Evolutionary conservation across 2,113 vertebrate species (phyloP).

Genomic region (Centropristis striata): DNA sequence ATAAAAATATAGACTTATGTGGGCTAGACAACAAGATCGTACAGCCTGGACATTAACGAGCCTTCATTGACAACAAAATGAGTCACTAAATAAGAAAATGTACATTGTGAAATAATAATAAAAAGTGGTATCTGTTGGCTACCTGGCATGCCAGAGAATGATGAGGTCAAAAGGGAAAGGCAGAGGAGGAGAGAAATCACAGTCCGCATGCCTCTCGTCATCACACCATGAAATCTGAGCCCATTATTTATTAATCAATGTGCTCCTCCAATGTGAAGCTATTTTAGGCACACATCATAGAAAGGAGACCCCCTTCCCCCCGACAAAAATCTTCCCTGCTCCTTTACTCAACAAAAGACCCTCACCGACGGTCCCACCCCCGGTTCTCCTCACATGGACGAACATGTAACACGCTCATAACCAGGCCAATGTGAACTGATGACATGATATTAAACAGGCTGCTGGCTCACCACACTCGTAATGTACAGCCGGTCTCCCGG

Average conservation of each 20-base stretch:
- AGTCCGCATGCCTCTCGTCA: constrained; percentile 21
- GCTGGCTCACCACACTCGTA: constrained; percentile 2
- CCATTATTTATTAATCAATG: constrained; percentile 62
- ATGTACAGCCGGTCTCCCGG: constrained; percentile 1
- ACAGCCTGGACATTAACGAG: neutral
- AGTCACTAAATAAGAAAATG: neutral
- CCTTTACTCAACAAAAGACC: constrained; percentile 74
- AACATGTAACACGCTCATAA: constrained; percentile 55
- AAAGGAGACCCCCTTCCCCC: constrained; percentile 21
- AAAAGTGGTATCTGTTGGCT: neutral
- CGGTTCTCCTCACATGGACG: constrained; percentile 73
- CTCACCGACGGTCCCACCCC: constrained; percentile 65
- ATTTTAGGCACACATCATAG: constrained; percentile 48
- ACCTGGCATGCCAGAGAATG: neutral
- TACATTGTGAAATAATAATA: neutral
- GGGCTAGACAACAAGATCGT: neutral
- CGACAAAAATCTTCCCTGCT: constrained; percentile 19
- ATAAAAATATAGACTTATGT: constrained; percentile 33
- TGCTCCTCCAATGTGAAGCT: constrained; percentile 27
- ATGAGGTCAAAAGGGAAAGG: constrained; percentile 9
- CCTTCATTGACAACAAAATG: neutral
- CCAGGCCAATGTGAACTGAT: constrained; percentile 63
- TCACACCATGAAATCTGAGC: constrained; percentile 38
- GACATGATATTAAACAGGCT: constrained; percentile 43
- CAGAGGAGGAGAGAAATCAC: constrained; percentile 10